A percentile compares a stretch with the other conserved stretches of the same genome.
These are phyloP conservation scores for Ranitomeya variabilis DNA, from an alignment of 2,113 vertebrate species.

Conservation along the genomic window DNA sequence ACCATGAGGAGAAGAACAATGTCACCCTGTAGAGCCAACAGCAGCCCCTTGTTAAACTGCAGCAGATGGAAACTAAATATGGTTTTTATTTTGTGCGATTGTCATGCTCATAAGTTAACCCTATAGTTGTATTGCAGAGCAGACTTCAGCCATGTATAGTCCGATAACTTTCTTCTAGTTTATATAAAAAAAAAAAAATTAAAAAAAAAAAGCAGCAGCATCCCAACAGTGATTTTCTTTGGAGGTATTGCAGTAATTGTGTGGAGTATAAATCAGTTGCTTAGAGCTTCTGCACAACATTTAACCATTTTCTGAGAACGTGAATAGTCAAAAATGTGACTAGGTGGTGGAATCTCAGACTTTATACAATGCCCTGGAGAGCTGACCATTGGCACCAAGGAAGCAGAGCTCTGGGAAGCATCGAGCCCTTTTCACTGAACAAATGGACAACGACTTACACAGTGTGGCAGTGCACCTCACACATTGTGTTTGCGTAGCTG, in stretches of 20 bases:
- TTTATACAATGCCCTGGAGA: background rate
- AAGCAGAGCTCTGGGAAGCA: too few relatives aligned
- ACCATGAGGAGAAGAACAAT: background rate
- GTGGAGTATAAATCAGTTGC: background rate
- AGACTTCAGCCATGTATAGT: background rate
- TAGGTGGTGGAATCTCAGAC: background rate
- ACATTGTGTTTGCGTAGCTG: too few relatives aligned
- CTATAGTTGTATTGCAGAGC: background rate
- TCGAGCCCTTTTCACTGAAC: too few relatives aligned
- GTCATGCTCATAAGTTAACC: conserved; percentile 7
- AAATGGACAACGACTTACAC: too few relatives aligned
- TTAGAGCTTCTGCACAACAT: background rate
- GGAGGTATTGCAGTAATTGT: background rate
- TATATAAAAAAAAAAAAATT: too few relatives aligned
- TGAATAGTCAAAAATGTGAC: background rate
- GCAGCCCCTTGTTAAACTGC: conserved; percentile 17
- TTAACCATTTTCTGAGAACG: background rate
- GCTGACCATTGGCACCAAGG: too few relatives aligned
- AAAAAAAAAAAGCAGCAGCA: background rate
- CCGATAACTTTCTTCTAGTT: background rate
- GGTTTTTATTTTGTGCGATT: conserved; percentile 8
- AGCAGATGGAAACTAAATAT: conserved; percentile 36
- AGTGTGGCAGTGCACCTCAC: too few relatives aligned
- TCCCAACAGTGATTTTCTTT: background rate
- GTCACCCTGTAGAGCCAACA: conserved; percentile 10